Evolutionary conservation across 2,888 invertebrate genomes (phyloP), one percentile per base, ranked within the genome.

Genomic region (Caenorhabditis auriculariae): DNA sequence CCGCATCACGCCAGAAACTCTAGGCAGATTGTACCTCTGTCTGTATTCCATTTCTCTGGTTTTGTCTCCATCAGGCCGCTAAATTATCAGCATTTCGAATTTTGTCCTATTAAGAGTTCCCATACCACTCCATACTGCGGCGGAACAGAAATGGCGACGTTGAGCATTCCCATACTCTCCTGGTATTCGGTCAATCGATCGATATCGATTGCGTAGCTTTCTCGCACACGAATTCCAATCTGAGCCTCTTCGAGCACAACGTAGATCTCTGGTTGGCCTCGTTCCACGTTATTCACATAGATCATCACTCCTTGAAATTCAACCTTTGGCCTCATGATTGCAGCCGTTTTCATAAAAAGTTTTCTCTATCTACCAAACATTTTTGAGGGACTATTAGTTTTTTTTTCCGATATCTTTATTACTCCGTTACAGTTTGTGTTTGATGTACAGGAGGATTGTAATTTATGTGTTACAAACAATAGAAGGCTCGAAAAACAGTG

Each of bases 231-330:
- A 28, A 81, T 58, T 45, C 80, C 80, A 37, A 80, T 78, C 62
- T 71, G 75, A 5, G 79, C 76, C 56, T 76, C 74, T 47, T 81
- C 77, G 23, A 81, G 50, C 1, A 81, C 76, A 2, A 80, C 77
- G 56, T 80, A 81, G 50, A 81, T 73, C 47, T 81, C 81, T 2
- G 79, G 73, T 54, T 80, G 78, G 28, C 78, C 78, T 41, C 76
- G 58, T 48, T 75, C 74, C 4, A 80, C 77, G 54, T 76, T 77
- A 62, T 81, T 81, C 41, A 81, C 77, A 45, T 81, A 81, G 45
- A 80, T 60, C 46, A 75, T 62, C 2, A 78, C 69, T 52, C 77
- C 78, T 74, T n/a, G n/a, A n/a, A n/a, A n/a, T n/a, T n/a, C n/a
- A n/a, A n/a, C n/a, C n/a, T n/a, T n/a, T n/a, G n/a, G n/a, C n/a